Base-by-base conservation (phyloP, 92 coral and sea anemone species). In the Epizoanthus fatuus region DNA sequence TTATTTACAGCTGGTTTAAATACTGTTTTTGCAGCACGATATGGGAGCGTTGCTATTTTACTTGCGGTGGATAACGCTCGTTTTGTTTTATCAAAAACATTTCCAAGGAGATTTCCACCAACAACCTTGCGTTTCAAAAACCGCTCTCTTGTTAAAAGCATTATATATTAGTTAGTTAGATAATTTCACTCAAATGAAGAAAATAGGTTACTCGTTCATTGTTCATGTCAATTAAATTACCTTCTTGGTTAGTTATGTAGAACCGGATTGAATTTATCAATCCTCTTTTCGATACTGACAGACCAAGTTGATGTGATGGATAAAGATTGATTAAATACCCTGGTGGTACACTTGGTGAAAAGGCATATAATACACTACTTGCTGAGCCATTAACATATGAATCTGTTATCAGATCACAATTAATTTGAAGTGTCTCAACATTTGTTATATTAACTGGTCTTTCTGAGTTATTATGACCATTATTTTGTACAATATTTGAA, bases 401-500 rank as follows among this genome's bases (percentile, higher is more conserved):
- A 45, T 72, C 79, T 35, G 79, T 38, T 72, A 72, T 44, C 35
- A 72, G 35, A 45, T 72, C 79, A 42, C 79, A 72, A 42, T 72
- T 53, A 15, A 72, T 44, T 44, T 4, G 49, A 44, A 44, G 49
- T 0, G 72, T 25, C 1, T 79, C 84, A 0, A 79, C 49, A 42
- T 79, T 51, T 79, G 84, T 79, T 32, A 79, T 79, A 29, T 79
- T 20, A 0, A 79, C 84, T 5, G 16, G 15, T 8, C 1, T 29
- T 57, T 79, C 84, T 10, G 47, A 19, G 1, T 25, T 14, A 62
- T 79, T 69, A 60, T 57, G 63, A 58, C 84, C 84, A 35, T 79
- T 52, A 20, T 44, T 52, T 14, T 79, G 49, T 15, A 79, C 44
- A 19, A 79, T 79, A 4, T 3, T 1, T 0, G 84, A 79, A 35